These are phyloP conservation scores for Dicranocentrus wangi DNA, from an alignment of 2,888 invertebrate genomes.

Conservation along the genomic window DNA sequence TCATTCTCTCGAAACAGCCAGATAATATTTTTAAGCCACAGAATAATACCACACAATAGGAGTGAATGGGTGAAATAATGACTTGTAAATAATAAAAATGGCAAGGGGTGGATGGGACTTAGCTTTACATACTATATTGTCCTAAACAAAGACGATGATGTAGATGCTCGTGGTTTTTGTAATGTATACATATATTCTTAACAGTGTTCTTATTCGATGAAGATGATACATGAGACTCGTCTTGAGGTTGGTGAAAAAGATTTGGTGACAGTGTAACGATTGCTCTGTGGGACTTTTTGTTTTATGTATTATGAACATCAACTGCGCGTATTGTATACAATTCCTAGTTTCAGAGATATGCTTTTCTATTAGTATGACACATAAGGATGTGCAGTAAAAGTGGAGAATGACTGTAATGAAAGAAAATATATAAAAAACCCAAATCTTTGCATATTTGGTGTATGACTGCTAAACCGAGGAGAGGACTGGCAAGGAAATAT, in stretches of 20 bases:
- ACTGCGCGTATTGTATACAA: background rate
- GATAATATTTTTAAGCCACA: background rate
- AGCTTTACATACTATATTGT: background rate
- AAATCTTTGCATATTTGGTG: background rate
- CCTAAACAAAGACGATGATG: too few species aligned
- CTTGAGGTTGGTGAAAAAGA: conserved; percentile 6
- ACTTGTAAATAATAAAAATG: conserved; percentile 27
- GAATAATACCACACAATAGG: background rate
- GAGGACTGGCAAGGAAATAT: background rate
- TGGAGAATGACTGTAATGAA: conserved; percentile 4
- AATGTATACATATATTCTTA: conserved; percentile 15
- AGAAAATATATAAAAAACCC: conserved; percentile 1
- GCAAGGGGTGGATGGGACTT: conserved; percentile 40
- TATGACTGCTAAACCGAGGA: background rate
- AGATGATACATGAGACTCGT: conserved; percentile 27
- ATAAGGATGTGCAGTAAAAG: conserved; percentile 12
- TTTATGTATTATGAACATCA: background rate
- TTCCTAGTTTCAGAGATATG: too few species aligned
- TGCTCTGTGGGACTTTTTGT: conserved; percentile 8
- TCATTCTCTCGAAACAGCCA: conserved; percentile 3
- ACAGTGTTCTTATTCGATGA: conserved; percentile 1
- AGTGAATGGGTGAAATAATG: conserved; percentile 1
- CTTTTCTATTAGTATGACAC: conserved; percentile 1
- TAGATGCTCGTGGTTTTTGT: too few species aligned
- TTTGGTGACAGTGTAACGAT: conserved; percentile 19